phyloP scores from a whole-genome alignment of 2,113 vertebrate species.

The Nerophis lumbriciformis region DNA sequence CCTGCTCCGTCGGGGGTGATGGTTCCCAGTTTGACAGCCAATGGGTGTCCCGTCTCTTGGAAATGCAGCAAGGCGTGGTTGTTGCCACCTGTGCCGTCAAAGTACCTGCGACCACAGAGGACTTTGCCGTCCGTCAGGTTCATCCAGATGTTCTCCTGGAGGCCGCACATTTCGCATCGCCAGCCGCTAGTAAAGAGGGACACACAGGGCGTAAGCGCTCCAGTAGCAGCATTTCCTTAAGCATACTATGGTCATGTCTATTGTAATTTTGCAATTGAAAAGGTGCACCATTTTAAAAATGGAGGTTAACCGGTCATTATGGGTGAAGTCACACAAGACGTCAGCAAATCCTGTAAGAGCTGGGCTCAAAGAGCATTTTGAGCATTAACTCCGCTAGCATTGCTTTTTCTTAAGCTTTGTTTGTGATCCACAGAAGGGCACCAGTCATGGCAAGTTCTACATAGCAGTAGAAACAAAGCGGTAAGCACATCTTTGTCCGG shows the following conservation, averaged over 20 bases:
- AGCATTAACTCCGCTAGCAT: too few species aligned
- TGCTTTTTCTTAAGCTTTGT: too few species aligned
- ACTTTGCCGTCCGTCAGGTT: conserved; percentile 95
- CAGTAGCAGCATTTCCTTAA: background rate
- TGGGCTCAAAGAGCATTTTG: too few species aligned
- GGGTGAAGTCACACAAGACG: too few species aligned
- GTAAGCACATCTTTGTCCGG: too few species aligned
- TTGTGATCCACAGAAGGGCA: too few species aligned
- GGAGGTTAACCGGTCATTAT: too few species aligned
- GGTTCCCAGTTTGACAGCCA: conserved; percentile 96
- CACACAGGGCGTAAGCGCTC: conserved; percentile 1
- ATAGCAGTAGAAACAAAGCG: too few species aligned
- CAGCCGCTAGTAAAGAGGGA: conserved; percentile 77
- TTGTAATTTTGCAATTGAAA: background rate
- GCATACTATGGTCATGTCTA: background rate
- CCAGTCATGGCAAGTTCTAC: too few species aligned
- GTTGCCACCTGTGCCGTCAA: conserved; percentile 94
- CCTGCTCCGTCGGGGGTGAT: conserved; percentile 96
- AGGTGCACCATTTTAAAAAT: background rate
- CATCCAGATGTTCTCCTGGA: conserved; percentile 96
- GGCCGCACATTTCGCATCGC: conserved; percentile 92
- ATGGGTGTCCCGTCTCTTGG: conserved; percentile 84
- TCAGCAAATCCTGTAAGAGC: too few species aligned
- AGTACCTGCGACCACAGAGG: conserved; percentile 92
- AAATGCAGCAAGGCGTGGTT: conserved; percentile 92